Percentiles rank a stretch among this genome's conserved stretches.
phyloP scores from a whole-genome alignment of 2,113 vertebrate species.

The Cyphomyrus plagiostoma region DNA sequence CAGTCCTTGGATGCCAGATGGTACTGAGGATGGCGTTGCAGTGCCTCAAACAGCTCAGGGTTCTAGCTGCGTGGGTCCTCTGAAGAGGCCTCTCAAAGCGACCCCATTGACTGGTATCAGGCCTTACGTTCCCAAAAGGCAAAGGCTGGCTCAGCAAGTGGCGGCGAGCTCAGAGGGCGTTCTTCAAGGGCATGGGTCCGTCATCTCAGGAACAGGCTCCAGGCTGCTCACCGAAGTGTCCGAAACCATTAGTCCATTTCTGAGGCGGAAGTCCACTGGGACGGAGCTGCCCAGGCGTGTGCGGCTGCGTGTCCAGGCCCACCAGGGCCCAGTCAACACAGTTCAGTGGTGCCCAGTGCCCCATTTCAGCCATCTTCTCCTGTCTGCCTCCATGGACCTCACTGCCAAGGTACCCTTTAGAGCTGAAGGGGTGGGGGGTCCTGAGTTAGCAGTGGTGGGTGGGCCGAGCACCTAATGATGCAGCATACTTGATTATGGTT shows the following conservation, averaged over 20 bases:
- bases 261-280: slow-evolving; percentile 53
- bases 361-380: slow-evolving; percentile 77
- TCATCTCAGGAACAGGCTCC: slow-evolving; percentile 30
- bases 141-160: slow-evolving; percentile 48
- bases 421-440: not conserved
- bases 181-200: not conserved
- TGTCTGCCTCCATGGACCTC: slow-evolving; percentile 90
- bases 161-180: not conserved
- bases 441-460: not conserved
- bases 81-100: slow-evolving; percentile 41
- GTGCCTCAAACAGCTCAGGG: not conserved
- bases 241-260: slow-evolving; percentile 66
- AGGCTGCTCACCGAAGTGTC: slow-evolving; percentile 59
- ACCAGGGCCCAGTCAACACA: slow-evolving; percentile 75
- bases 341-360: slow-evolving; percentile 81
- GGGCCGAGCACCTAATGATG: not conserved
- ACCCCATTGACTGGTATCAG: slow-evolving; percentile 48
- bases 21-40: slow-evolving; percentile 7
- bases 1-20: not conserved
- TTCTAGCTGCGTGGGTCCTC: not conserved
- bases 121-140: slow-evolving; percentile 81
- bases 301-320: slow-evolving; percentile 64
- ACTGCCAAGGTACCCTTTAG: slow-evolving; percentile 77
- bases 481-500: not conserved
- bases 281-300: slow-evolving; percentile 66